These are phyloP conservation scores for Thymelicus sylvestris DNA, from an alignment of 2,888 invertebrate genomes.

Conservation along the genomic window DNA sequence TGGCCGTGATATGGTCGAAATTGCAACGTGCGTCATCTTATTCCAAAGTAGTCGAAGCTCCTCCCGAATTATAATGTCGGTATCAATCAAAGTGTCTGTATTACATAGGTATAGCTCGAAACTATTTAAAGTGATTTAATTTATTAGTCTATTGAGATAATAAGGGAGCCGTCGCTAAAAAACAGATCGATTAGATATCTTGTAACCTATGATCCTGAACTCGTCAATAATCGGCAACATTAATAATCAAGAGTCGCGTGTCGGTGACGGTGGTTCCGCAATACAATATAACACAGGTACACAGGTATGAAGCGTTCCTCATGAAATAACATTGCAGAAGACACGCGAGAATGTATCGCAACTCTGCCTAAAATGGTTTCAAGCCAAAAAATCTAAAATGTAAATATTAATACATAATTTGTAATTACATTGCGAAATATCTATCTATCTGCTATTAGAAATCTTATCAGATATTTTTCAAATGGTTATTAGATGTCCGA, in stretches of 20 bases:
- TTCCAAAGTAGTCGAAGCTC: slow-evolving; percentile 30
- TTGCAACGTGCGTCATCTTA: not conserved
- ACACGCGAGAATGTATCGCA: no score
- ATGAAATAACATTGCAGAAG: no score
- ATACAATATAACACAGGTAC: no score
- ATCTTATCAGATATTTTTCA: no score
- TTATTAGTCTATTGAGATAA: slow-evolving; percentile 21
- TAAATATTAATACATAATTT: no score
- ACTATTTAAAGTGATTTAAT: slow-evolving; percentile 21
- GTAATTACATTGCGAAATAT: no score
- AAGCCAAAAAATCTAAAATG: no score
- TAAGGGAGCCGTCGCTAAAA: slow-evolving; percentile 2
- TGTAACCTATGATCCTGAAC: not conserved
- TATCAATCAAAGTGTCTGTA: slow-evolving; percentile 28
- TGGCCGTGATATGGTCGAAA: not conserved
- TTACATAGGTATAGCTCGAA: slow-evolving; percentile 2
- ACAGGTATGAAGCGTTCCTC: no score
- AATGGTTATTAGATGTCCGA: no score
- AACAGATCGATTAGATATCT: not conserved
- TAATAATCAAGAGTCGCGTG: not conserved
- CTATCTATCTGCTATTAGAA: no score
- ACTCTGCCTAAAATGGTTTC: no score
- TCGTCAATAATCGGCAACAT: not conserved
- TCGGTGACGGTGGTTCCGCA: not conserved
- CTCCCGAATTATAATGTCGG: slow-evolving; percentile 36